Evolutionary conservation across 2,888 invertebrate genomes (phyloP).

Genomic region (Seladonia tumulorum): DNA sequence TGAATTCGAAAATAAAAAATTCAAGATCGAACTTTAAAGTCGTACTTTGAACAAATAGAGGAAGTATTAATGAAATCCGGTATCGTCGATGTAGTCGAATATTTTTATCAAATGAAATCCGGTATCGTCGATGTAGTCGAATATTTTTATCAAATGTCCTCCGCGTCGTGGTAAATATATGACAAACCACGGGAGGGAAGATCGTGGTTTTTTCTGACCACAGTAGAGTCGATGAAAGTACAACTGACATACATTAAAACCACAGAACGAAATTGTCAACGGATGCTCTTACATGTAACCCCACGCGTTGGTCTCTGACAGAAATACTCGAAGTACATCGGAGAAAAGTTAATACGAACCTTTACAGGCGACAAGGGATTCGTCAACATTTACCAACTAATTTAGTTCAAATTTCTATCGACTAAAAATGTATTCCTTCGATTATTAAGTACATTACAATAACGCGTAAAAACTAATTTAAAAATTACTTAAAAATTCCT

Average conservation of each 20-base stretch:
- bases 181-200: conserved; percentile 3
- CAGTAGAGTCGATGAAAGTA: not conserved
- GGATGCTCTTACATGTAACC: conserved; percentile 28
- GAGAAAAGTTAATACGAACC: not conserved
- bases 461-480: too few species aligned
- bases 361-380: not conserved
- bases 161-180: not conserved
- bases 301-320: conserved; percentile 48
- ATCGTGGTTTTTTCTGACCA: not conserved
- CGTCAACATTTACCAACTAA: not conserved
- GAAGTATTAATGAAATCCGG: not conserved
- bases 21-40: not conserved
- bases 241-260: not conserved
- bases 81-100: not conserved
- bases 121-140: too few species aligned
- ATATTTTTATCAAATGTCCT: not conserved
- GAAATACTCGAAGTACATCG: conserved; percentile 34
- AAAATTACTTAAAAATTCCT: too few species aligned
- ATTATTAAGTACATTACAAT: not conserved
- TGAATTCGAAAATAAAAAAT: too few species aligned
- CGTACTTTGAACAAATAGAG: not conserved
- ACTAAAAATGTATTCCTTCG: not conserved
- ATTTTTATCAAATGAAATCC: not conserved
- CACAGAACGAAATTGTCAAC: conserved; percentile 16
- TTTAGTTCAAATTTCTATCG: not conserved